phyloP scores from a whole-genome alignment of 2,113 vertebrate genomes.

The Chionis minor region DNA sequence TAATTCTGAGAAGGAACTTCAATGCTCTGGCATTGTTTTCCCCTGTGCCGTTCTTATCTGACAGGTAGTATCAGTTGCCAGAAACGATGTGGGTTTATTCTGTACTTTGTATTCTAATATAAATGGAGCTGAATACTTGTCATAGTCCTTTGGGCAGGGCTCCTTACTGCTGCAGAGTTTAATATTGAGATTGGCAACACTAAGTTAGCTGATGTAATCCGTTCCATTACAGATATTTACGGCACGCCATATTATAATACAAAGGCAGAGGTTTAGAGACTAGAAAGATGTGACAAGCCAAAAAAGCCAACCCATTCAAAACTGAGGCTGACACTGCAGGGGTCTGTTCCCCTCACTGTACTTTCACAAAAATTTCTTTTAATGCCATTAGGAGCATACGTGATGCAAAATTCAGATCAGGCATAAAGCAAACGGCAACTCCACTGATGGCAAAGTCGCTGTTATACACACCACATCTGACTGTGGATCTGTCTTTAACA shows the following conservation, averaged over 20 bases:
- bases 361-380: background rate
- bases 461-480: background rate
- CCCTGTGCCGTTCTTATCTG: slow-evolving; percentile 57
- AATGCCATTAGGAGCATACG: background rate
- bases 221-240: slow-evolving; percentile 54
- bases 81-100: slow-evolving; percentile 35
- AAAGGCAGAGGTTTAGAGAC: slow-evolving; percentile 9
- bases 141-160: slow-evolving; percentile 60
- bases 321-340: background rate
- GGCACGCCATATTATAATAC: background rate
- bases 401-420: background rate
- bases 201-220: slow-evolving; percentile 55
- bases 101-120: slow-evolving; percentile 41
- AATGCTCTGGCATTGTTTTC: slow-evolving; percentile 14
- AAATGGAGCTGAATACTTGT: slow-evolving; percentile 59
- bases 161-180: slow-evolving; percentile 44
- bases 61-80: slow-evolving; percentile 42
- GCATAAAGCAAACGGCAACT: background rate
- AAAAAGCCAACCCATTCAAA: slow-evolving; percentile 12
- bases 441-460: background rate
- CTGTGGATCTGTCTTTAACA: background rate
- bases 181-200: slow-evolving; percentile 58
- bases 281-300: slow-evolving; percentile 19
- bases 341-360: background rate
- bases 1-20: slow-evolving; percentile 25